Evolutionary conservation across 2,113 vertebrate species (phyloP).

Genomic region (Nothoprocta pentlandii): DNA sequence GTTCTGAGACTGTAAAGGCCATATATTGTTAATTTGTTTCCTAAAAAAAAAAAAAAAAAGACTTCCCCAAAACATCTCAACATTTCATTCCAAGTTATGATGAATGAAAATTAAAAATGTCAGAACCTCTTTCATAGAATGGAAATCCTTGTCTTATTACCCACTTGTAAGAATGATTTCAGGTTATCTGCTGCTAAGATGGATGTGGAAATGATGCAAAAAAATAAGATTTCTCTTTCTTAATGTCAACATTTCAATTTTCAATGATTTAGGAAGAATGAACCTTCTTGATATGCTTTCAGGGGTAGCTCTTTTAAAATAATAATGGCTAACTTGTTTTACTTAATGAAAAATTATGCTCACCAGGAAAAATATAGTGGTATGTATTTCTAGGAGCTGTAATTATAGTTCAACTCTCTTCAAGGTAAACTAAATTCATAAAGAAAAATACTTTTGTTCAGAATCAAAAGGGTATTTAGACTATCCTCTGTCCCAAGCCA

Average conservation of each 20-base stretch:
- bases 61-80: not conserved
- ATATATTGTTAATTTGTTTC: not conserved
- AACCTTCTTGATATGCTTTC: not conserved
- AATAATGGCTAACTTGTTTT: not conserved
- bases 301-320: constrained; percentile 9
- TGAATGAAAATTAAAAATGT: not conserved
- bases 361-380: not conserved
- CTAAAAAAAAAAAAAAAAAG: not conserved
- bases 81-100: not conserved
- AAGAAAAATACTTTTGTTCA: constrained; percentile 17
- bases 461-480: not conserved
- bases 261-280: not conserved
- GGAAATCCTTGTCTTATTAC: not conserved
- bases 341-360: not conserved
- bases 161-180: not conserved
- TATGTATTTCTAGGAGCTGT: not conserved
- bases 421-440: not conserved
- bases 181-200: not conserved
- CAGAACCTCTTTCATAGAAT: not conserved
- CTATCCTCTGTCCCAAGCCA: not conserved
- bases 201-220: not conserved
- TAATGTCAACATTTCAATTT: not conserved
- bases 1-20: not conserved
- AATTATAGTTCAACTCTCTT: not conserved
- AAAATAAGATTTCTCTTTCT: not conserved